Percentiles rank a stretch among this genome's conserved stretches.
phyloP scores from a whole-genome alignment of 1,140 invertebrate genomes.

The Papilio xuthus region DNA sequence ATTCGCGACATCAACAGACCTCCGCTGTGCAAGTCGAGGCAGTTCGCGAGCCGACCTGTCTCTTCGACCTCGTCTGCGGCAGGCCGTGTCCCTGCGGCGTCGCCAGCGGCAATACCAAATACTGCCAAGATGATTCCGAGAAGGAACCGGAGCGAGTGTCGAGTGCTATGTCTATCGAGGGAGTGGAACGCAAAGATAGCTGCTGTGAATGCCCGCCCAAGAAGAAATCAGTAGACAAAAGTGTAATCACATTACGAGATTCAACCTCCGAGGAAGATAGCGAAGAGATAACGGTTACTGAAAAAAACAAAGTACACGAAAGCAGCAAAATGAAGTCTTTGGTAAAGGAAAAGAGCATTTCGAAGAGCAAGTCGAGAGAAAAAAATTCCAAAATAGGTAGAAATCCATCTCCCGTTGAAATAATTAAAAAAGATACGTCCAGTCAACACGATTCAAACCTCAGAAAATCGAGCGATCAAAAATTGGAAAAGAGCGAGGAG shows the following conservation, averaged over 20 bases:
- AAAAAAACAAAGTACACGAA: neutral
- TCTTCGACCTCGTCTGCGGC: conserved; percentile 41
- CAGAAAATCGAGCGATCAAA: neutral
- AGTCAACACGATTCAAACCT: neutral
- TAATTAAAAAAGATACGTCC: neutral
- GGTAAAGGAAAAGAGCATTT: neutral
- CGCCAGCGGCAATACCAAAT: neutral
- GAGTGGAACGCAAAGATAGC: neutral
- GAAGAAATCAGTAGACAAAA: neutral
- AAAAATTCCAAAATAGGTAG: neutral
- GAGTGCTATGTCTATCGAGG: conserved; percentile 3
- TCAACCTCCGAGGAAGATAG: neutral
- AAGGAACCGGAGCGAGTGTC: neutral
- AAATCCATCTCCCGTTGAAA: neutral
- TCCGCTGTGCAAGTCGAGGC: conserved; percentile 44
- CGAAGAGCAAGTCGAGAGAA: neutral
- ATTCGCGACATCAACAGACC: conserved; percentile 36
- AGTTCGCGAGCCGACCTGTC: conserved; percentile 37
- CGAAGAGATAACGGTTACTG: neutral
- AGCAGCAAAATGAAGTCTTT: neutral
- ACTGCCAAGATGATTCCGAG: neutral
- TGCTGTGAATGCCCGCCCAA: neutral
- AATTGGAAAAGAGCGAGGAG: neutral
- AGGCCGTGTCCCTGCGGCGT: conserved; percentile 44
- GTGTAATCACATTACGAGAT: neutral